Evolutionary conservation across 2,888 invertebrate genomes (phyloP).

Genomic region (Thera obeliscata): DNA sequence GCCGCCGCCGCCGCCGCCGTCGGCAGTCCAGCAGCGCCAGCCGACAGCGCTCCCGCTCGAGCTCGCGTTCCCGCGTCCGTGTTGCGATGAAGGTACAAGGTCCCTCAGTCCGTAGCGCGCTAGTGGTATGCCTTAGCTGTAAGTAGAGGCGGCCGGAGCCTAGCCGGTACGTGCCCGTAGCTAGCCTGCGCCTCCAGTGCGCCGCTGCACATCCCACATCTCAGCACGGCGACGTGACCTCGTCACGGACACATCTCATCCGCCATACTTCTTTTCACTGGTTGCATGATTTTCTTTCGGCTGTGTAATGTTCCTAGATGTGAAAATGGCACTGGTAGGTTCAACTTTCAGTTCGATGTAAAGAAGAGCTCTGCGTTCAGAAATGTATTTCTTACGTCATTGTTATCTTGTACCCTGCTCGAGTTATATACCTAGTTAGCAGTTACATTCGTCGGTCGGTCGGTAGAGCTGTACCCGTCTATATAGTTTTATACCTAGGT

Average conservation of each 20-base stretch:
- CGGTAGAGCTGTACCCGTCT: not conserved
- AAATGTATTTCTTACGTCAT: not conserved
- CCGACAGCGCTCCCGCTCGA: slow-evolving; percentile 51
- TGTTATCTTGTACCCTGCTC: not conserved
- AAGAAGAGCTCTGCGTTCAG: not conserved
- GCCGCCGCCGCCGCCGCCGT: slow-evolving; percentile 47
- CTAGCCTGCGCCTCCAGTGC: slow-evolving; percentile 50
- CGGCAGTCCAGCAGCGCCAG: slow-evolving; percentile 55
- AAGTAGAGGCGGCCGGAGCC: slow-evolving; percentile 65
- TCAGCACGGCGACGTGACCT: slow-evolving; percentile 43
- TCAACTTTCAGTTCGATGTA: not conserved
- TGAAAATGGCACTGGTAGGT: slow-evolving; percentile 17
- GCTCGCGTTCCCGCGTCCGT: slow-evolving; percentile 54
- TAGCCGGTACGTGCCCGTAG: slow-evolving; percentile 67
- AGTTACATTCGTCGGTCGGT: not conserved
- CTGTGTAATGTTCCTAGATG: slow-evolving; percentile 9
- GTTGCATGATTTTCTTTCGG: slow-evolving; percentile 36
- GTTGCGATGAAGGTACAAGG: slow-evolving; percentile 82
- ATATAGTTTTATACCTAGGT: not conserved
- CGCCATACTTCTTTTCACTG: slow-evolving; percentile 41
- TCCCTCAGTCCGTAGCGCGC: slow-evolving; percentile 70
- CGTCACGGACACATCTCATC: slow-evolving; percentile 41
- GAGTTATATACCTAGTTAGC: not conserved
- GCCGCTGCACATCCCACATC: slow-evolving; percentile 38
- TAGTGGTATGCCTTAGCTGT: slow-evolving; percentile 75